A percentile compares a stretch with the other conserved stretches of the same genome.
Conservation (phyloP, 2,797 vertebrate genomes). For the Rhinogobio ventralis region DNA sequence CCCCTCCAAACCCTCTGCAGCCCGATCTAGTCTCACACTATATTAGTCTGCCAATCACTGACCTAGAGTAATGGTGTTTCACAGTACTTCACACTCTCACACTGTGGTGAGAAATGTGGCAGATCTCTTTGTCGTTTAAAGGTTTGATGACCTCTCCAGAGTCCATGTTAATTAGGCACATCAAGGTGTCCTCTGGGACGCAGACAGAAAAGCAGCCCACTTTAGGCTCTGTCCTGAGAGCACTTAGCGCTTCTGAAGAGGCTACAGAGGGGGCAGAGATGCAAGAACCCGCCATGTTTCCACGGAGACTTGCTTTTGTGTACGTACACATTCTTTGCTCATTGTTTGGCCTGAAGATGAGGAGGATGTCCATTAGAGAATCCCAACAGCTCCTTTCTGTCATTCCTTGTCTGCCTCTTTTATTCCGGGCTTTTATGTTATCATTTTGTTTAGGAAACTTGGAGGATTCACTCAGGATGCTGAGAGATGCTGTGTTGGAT, state of each 20-base stretch:
- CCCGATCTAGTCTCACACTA: conserved; percentile 9
- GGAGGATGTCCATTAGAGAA: conserved; percentile 50
- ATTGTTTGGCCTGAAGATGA: conserved; percentile 72
- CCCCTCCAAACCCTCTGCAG: conserved; percentile 19
- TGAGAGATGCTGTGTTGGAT: conserved; percentile 55
- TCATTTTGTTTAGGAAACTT: conserved; percentile 37
- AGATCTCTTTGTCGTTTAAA: conserved; percentile 74
- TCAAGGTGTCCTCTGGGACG: conserved; percentile 71
- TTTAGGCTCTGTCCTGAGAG: conserved; percentile 68
- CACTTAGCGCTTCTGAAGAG: conserved; percentile 69
- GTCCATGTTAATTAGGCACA: conserved; percentile 78
- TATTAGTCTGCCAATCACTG: conserved; percentile 9
- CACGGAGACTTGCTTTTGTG: conserved; percentile 76
- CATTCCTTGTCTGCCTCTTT: conserved; percentile 37
- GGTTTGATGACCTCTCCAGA: conserved; percentile 70
- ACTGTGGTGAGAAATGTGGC: conserved; percentile 55
- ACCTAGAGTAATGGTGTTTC: not conserved
- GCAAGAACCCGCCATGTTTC: conserved; percentile 75
- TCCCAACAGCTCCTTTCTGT: conserved; percentile 43
- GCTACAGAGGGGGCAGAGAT: conserved; percentile 70
- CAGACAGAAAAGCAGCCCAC: conserved; percentile 74
- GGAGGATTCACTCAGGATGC: not conserved
- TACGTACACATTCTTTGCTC: conserved; percentile 74
- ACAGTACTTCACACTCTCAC: conserved; percentile 8
- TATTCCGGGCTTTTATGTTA: conserved; percentile 39